These are phyloP conservation scores for Drosophila kuntzei DNA, from an alignment of 2,888 invertebrate species.

Conservation along the genomic window DNA sequence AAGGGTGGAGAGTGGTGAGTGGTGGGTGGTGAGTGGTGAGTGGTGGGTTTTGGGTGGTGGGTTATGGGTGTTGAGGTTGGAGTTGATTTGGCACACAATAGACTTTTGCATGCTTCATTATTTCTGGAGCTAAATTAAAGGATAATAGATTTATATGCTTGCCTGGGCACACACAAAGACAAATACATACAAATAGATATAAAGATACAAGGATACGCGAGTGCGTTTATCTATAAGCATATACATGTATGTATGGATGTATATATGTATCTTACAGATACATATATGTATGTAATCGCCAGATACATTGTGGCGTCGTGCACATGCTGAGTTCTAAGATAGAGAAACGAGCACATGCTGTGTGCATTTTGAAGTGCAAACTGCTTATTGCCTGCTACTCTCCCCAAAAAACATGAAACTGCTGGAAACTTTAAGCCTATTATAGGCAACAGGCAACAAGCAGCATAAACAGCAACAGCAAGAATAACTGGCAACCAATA, in stretches of 20 bases:
- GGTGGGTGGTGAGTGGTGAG: too few relatives aligned
- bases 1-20: too few relatives aligned
- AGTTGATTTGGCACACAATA: constrained; percentile 34
- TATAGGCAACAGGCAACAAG: constrained; percentile 26
- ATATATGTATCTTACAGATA: not conserved
- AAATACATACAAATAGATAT: constrained; percentile 8
- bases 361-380: constrained; percentile 19
- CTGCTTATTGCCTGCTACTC: not conserved
- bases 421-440: constrained; percentile 30
- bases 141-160: constrained; percentile 76
- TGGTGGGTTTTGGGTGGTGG: too few relatives aligned
- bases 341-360: constrained; percentile 20
- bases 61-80: too few relatives aligned
- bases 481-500: constrained; percentile 40
- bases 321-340: constrained; percentile 26
- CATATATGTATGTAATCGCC: not conserved
- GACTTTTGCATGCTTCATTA: constrained; percentile 73
- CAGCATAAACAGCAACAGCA: constrained; percentile 25
- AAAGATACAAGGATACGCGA: constrained; percentile 15
- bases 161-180: constrained; percentile 46
- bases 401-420: constrained; percentile 2
- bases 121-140: constrained; percentile 73
- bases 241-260: not conserved
- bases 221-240: constrained; percentile 10
- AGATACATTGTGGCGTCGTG: constrained; percentile 13